A percentile compares a stretch with the other conserved stretches of the same genome.
These are phyloP conservation scores for Cheiracanthium punctorium DNA, from an alignment of 2,888 invertebrate genomes.

Conservation along the genomic window DNA sequence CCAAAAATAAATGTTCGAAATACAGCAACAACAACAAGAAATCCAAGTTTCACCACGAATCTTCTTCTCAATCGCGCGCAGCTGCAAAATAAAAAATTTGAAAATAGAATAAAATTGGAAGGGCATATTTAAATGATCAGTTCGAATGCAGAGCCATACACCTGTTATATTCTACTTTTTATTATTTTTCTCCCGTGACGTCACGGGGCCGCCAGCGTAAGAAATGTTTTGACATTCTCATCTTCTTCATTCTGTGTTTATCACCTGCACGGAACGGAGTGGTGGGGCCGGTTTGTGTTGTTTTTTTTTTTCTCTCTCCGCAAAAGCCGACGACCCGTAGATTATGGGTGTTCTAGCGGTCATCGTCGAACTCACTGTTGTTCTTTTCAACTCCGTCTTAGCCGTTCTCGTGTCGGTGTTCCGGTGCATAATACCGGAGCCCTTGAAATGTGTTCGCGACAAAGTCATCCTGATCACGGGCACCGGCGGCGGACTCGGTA, in stretches of 20 bases:
- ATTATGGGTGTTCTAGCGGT: constrained; percentile 38
- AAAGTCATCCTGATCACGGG: constrained; percentile 70
- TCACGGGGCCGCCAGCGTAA: not conserved
- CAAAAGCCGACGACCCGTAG: not conserved
- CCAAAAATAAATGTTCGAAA: no score
- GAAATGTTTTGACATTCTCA: not conserved
- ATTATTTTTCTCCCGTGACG: not conserved
- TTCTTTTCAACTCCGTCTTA: constrained; percentile 22
- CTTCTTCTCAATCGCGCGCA: no score
- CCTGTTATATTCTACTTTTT: no score
- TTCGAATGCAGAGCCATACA: no score
- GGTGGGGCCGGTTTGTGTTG: not conserved
- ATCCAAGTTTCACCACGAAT: no score
- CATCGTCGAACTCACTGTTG: constrained; percentile 26
- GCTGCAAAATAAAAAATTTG: no score
- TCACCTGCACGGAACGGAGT: not conserved
- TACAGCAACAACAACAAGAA: no score
- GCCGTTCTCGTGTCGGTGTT: constrained; percentile 28
- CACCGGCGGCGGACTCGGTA: constrained; percentile 67
- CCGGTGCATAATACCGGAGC: constrained; percentile 80
- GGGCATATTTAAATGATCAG: no score
- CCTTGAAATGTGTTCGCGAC: constrained; percentile 72
- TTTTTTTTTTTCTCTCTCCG: not conserved
- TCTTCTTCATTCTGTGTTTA: not conserved
- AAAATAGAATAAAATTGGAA: no score